Evolutionary conservation across 2,113 vertebrate genomes (phyloP).

Genomic region (Alligator sinensis): DNA sequence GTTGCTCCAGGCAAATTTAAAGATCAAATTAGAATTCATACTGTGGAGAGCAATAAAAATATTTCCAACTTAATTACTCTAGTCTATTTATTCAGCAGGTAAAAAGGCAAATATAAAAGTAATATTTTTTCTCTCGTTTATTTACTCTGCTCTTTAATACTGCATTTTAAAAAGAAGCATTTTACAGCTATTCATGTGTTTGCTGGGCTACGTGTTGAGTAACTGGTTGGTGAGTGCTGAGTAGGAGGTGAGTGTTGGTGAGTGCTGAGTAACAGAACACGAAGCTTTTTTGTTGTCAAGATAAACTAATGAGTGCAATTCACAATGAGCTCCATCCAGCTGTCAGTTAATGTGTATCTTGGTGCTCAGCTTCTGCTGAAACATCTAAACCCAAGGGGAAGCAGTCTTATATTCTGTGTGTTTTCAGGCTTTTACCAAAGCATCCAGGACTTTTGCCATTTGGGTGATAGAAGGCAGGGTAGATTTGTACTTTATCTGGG

Average conservation of each 20-base stretch:
- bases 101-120: background rate
- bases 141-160: slow-evolving; percentile 21
- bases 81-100: slow-evolving; percentile 18
- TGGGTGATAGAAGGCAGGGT: background rate
- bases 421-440: background rate
- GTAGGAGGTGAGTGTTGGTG: background rate
- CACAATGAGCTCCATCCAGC: slow-evolving; percentile 19
- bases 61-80: background rate
- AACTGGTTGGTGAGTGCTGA: background rate
- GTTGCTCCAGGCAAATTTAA: background rate
- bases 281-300: slow-evolving; percentile 26
- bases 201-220: background rate
- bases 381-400: background rate
- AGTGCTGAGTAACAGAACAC: background rate
- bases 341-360: slow-evolving; percentile 13
- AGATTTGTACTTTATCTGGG: too few species aligned
- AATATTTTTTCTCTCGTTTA: background rate
- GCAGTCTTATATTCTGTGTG: background rate
- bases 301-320: slow-evolving; percentile 23
- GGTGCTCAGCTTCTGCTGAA: slow-evolving; percentile 7
- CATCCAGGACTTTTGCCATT: slow-evolving; percentile 3
- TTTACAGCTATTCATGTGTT: background rate
- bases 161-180: background rate
- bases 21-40: background rate
- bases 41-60: background rate